Conservation (phyloP, 2,113 vertebrate genomes). For the Bostrychus sinensis region DNA sequence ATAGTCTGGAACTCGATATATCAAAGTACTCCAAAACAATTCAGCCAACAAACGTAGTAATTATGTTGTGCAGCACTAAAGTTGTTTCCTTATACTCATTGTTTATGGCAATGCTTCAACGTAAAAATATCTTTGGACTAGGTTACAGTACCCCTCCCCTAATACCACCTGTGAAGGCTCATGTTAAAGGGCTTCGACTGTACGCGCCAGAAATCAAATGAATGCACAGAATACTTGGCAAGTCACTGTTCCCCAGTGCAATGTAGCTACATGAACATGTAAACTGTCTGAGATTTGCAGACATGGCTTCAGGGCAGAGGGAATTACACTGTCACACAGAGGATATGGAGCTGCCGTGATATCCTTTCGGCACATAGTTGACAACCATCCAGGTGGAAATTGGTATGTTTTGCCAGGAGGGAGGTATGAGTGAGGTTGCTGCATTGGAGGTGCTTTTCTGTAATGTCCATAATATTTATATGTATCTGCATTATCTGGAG, state of each 20-base stretch:
- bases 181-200: constrained; percentile 52
- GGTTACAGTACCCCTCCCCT: constrained; percentile 19
- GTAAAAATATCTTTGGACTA: constrained; percentile 11
- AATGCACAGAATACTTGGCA: constrained; percentile 75
- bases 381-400: constrained; percentile 88
- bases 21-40: constrained; percentile 11
- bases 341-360: constrained; percentile 90
- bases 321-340: constrained; percentile 94
- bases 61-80: constrained; percentile 7
- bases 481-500: too few species aligned
- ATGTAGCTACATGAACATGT: constrained; percentile 86
- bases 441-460: constrained; percentile 67
- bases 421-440: constrained; percentile 60
- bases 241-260: constrained; percentile 62
- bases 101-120: neutral
- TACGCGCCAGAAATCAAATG: constrained; percentile 67
- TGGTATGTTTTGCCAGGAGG: constrained; percentile 72
- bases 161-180: constrained; percentile 43
- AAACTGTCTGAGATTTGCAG: constrained; percentile 94
- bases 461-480: constrained; percentile 29
- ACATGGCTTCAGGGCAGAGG: constrained; percentile 91
- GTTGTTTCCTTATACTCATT: constrained; percentile 7
- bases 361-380: constrained; percentile 93
- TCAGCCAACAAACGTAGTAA: constrained; percentile 11
- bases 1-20: constrained; percentile 52